Percentiles rank a stretch among this genome's conserved stretches.
Conservation (phyloP, 2,888 invertebrate species). For the Panzeria rudis region DNA sequence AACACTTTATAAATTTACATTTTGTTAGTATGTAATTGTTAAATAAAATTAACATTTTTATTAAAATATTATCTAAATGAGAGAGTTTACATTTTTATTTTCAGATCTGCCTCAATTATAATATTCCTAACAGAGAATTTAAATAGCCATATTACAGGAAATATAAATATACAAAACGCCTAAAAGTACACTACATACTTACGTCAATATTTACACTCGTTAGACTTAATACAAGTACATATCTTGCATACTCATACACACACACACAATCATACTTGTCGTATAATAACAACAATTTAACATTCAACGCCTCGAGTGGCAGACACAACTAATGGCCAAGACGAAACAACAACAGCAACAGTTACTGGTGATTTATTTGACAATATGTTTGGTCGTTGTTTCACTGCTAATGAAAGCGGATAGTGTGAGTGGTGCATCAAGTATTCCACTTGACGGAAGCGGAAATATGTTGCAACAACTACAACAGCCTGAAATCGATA, state of each 20-base stretch:
- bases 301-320: slow-evolving; percentile 60
- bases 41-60: slow-evolving; percentile 34
- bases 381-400: slow-evolving; percentile 56
- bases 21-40: slow-evolving; percentile 9
- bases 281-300: slow-evolving; percentile 23
- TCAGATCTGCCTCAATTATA: slow-evolving; percentile 31
- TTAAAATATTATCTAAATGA: no score
- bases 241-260: no score
- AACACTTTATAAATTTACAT: background rate
- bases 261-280: background rate
- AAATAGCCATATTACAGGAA: background rate
- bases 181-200: background rate
- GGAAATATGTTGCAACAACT: slow-evolving; percentile 62
- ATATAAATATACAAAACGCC: background rate
- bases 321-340: slow-evolving; percentile 70
- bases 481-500: slow-evolving; percentile 51
- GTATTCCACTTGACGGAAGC: slow-evolving; percentile 56
- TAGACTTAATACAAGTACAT: slow-evolving; percentile 3
- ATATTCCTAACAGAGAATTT: background rate
- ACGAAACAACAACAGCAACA: slow-evolving; percentile 58
- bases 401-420: slow-evolving; percentile 53
- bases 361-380: slow-evolving; percentile 57
- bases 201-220: background rate
- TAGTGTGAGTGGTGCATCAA: slow-evolving; percentile 58
- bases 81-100: slow-evolving; percentile 16